Evolutionary conservation across 2,797 vertebrate species (phyloP).

Genomic region (Adelosebastes latens): DNA sequence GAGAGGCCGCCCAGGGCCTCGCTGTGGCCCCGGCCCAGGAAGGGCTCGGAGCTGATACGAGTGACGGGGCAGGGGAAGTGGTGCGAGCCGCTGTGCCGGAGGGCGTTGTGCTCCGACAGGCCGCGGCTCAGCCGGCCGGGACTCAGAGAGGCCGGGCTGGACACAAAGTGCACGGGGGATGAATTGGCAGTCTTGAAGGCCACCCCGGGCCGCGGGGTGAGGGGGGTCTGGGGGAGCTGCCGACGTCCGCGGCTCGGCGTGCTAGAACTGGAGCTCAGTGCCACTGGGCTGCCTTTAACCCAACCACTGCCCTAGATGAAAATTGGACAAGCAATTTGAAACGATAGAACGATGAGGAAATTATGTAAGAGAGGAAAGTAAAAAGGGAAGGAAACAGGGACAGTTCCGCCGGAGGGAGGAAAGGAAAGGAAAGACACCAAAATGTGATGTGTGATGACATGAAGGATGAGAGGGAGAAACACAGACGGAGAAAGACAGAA

Average conservation of each 20-base stretch:
- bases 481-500: constrained; percentile 31
- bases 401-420: background rate
- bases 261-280: constrained; percentile 91
- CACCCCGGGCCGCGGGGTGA: constrained; percentile 92
- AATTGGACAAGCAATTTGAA: constrained; percentile 92
- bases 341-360: constrained; percentile 78
- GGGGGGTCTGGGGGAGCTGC: constrained; percentile 95
- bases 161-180: constrained; percentile 90
- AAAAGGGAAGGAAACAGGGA: constrained; percentile 47
- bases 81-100: constrained; percentile 82
- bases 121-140: constrained; percentile 90
- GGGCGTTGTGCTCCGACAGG: constrained; percentile 91
- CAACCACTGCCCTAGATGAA: constrained; percentile 95
- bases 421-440: constrained; percentile 27
- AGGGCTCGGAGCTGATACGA: constrained; percentile 91
- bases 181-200: constrained; percentile 96
- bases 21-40: constrained; percentile 78
- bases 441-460: constrained; percentile 35
- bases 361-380: constrained; percentile 45
- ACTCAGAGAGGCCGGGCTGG: constrained; percentile 82
- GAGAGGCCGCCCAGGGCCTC: constrained; percentile 65
- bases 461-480: constrained; percentile 25
- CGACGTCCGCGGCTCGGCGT: constrained; percentile 91
- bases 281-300: constrained; percentile 89
- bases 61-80: constrained; percentile 82